Evolutionary conservation across 2,888 invertebrate genomes (phyloP).

Genomic region (Acrobasis consociella): DNA sequence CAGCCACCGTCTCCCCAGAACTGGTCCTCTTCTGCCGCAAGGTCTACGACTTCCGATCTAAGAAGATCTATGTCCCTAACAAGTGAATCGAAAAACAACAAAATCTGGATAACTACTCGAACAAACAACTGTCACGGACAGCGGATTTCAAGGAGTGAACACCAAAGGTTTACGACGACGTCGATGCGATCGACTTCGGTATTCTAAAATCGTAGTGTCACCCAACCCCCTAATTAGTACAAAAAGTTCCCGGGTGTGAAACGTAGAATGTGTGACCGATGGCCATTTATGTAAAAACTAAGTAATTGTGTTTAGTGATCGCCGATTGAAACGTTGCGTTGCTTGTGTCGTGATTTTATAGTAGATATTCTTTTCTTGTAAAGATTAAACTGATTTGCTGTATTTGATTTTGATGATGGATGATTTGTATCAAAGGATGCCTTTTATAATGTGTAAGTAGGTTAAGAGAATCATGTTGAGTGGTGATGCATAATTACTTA

Average conservation of each 20-base stretch:
- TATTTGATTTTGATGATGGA: constrained; percentile 61
- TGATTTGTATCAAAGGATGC: constrained; percentile 73
- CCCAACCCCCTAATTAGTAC: constrained; percentile 68
- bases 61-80: constrained; percentile 84
- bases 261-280: constrained; percentile 58
- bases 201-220: constrained; percentile 51
- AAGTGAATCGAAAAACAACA: constrained; percentile 55
- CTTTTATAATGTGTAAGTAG: constrained; percentile 79
- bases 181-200: constrained; percentile 30
- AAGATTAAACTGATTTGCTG: constrained; percentile 66
- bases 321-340: constrained; percentile 61
- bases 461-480: constrained; percentile 63
- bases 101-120: constrained; percentile 39
- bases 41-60: constrained; percentile 96
- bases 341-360: constrained; percentile 67
- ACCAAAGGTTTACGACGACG: constrained; percentile 51
- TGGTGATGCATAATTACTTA: constrained; percentile 68
- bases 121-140: constrained; percentile 20
- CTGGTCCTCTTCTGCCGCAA: constrained; percentile 97
- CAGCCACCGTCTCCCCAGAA: constrained; percentile 86
- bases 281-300: constrained; percentile 57
- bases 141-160: constrained; percentile 43
- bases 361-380: constrained; percentile 62
- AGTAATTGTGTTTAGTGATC: constrained; percentile 58
- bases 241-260: constrained; percentile 66